These are phyloP conservation scores for Vombatus ursinus DNA, from an alignment of 2,113 vertebrate genomes.

Conservation along the genomic window DNA sequence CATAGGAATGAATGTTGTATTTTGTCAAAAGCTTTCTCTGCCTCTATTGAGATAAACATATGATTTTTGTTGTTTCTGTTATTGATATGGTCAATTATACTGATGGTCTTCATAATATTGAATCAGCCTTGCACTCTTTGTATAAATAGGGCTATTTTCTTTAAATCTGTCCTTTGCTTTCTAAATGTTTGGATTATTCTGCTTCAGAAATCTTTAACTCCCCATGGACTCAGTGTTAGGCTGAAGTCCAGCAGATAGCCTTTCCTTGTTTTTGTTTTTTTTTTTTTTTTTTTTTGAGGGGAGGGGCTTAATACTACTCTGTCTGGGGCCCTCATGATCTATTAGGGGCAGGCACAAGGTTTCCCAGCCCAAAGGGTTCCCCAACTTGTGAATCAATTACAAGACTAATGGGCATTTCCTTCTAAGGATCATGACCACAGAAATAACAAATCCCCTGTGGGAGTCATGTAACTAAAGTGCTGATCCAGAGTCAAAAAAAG, in stretches of 20 bases:
- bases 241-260: background rate
- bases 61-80: background rate
- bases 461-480: background rate
- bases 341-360: background rate
- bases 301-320: background rate
- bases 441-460: background rate
- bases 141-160: background rate
- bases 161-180: background rate
- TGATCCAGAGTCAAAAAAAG: background rate
- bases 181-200: background rate
- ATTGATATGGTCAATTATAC: background rate
- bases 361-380: background rate
- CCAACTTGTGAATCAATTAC: background rate
- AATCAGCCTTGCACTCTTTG: background rate
- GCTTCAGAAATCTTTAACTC: background rate
- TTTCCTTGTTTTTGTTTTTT: background rate
- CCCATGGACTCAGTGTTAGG: background rate
- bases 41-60: background rate
- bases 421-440: background rate
- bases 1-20: background rate
- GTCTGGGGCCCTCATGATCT: background rate
- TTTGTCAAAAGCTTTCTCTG: background rate
- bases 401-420: background rate
- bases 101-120: background rate
- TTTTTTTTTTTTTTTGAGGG: background rate